phyloP scores from a whole-genome alignment of 2,113 vertebrate genomes.

The Myotis lucifugus region DNA sequence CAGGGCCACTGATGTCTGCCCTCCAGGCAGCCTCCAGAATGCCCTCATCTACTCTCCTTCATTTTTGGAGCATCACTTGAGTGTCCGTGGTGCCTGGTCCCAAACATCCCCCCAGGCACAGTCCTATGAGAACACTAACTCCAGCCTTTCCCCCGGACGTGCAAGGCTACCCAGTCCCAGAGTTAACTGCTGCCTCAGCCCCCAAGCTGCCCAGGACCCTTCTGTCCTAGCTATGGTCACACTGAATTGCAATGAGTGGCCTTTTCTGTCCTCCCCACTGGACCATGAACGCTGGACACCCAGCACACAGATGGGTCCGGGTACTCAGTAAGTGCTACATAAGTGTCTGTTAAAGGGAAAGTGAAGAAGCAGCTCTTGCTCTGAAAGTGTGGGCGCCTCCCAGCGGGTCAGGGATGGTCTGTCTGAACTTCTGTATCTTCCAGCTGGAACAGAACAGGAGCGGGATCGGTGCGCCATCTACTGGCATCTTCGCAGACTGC shows the following conservation, averaged over 20 bases:
- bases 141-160: not conserved
- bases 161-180: not conserved
- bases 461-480: conserved; percentile 77
- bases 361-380: not conserved
- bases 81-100: not conserved
- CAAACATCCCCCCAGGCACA: not conserved
- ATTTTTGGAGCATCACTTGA: not conserved
- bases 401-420: accelerated
- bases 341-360: not conserved
- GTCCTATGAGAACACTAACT: not conserved
- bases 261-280: not conserved
- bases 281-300: not conserved
- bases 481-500: conserved; percentile 48
- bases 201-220: not conserved
- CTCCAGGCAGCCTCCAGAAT: not conserved
- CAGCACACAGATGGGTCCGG: too few relatives aligned
- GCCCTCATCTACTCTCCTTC: not conserved
- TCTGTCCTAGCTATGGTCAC: not conserved
- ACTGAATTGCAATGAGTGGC: not conserved
- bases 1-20: not conserved
- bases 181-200: not conserved
- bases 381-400: not conserved
- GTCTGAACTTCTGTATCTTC: accelerated
- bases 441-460: accelerated
- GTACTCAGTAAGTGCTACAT: not conserved